Base-by-base conservation (phyloP, 2,797 vertebrate genomes). In the Hylomyscus alleni region DNA sequence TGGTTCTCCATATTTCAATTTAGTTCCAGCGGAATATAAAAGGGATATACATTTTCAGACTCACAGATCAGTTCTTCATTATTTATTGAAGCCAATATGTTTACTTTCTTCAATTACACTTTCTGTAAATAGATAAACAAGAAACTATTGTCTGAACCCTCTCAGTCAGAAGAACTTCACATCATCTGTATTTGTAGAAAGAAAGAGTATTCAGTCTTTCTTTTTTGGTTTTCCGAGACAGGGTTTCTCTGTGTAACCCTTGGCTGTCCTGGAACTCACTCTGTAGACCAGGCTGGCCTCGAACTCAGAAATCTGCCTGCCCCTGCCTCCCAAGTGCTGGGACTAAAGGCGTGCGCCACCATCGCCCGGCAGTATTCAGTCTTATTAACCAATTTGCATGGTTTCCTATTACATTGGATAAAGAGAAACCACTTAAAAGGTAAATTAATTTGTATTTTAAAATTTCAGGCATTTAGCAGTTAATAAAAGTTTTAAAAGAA, bases 401-500 rank as follows among this genome's bases (percentile, higher is more conserved):
- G 26, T 91, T 89, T 97, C 52, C 95, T 93, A 89, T 37, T 73
- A 95, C 50, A 96, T 89, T 85, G 29, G 92, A 97, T 56, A 97
- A 62, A 94, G 11, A 97, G 44, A 94, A 96, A 95, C 60, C 65
- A 0, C 0, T 96, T 98, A 94, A 91, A 95, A 80, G 77, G 12
- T 67, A 82, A 98, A 95, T 97, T 98, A 0, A 82, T 97, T 95
- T 96, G 1, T 95, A 89, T 56, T 90, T 69, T 29, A 3, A 60
- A 94, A 96, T 97, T 97, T 95, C 19, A 97, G 31, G 20, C 78
- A 95, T 95, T 96, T 97, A 54, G 87, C 40, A 92, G 83, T 86
- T 97, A 97, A 83, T 89, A 5, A 9, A 9, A 92, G 40, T 98
- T 98, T 97, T 86, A 88, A 97, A 91, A 91, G 44, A 94, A 94